Percentiles rank a stretch among this genome's conserved stretches.
Conservation (phyloP, 1,140 invertebrate genomes). For the Spodoptera litura region DNA sequence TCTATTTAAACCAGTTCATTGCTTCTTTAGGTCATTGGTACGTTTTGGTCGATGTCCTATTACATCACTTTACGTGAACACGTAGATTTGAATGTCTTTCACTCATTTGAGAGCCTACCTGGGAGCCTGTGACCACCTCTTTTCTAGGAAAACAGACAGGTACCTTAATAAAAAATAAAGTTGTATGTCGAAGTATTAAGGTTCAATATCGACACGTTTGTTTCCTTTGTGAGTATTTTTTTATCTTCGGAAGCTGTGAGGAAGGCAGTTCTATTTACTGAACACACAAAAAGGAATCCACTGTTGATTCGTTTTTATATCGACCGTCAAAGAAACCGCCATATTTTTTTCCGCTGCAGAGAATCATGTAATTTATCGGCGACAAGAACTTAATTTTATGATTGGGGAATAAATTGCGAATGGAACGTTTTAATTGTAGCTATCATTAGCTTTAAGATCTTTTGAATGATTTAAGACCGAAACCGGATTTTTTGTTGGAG, state of each 20-base stretch:
- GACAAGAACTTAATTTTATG: constrained; percentile 36
- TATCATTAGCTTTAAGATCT: background rate
- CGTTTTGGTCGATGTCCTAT: constrained; percentile 10
- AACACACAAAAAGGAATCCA: constrained; percentile 68
- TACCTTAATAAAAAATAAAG: constrained; percentile 25
- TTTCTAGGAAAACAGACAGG: constrained; percentile 44
- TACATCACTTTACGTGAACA: constrained; percentile 18
- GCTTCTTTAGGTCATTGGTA: constrained; percentile 11
- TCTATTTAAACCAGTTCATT: background rate
- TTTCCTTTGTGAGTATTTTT: constrained; percentile 58
- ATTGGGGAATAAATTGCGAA: constrained; percentile 37
- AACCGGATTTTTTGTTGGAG: background rate
- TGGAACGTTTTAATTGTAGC: constrained; percentile 8
- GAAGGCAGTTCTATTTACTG: constrained; percentile 65
- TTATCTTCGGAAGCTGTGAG: constrained; percentile 58
- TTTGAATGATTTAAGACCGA: background rate
- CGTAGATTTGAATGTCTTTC: constrained; percentile 30
- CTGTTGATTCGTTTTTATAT: constrained; percentile 66
- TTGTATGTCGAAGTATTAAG: constrained; percentile 28
- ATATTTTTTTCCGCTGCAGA: constrained; percentile 48
- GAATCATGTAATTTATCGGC: constrained; percentile 49
- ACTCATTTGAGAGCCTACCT: constrained; percentile 38
- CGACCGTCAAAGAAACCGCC: constrained; percentile 59
- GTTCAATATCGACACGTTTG: constrained; percentile 44
- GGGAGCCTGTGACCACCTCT: constrained; percentile 18